These are phyloP conservation scores for Poeciliopsis turneri DNA, from an alignment of 2,797 vertebrate species.

Conservation along the genomic window DNA sequence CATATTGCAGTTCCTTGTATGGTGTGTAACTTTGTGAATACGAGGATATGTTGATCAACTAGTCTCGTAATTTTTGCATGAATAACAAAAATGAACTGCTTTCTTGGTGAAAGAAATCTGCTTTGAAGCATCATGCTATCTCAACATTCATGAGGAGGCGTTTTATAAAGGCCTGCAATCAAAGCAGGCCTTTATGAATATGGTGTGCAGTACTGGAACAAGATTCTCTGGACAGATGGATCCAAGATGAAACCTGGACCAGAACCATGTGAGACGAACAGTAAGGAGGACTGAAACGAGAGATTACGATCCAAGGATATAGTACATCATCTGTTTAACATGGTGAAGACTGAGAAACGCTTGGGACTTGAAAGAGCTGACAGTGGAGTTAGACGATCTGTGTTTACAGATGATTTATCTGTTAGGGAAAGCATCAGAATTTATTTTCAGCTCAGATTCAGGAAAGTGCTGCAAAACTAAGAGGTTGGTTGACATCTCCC, in stretches of 20 bases:
- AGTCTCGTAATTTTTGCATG: neutral
- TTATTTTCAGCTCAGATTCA: neutral
- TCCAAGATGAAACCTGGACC: conserved; percentile 15
- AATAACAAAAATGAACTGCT: neutral
- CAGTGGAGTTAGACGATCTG: neutral
- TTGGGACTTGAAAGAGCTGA: neutral
- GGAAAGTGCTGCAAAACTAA: neutral
- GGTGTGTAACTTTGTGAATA: neutral
- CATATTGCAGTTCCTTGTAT: neutral
- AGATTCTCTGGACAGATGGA: conserved; percentile 13
- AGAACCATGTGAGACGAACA: conserved; percentile 10
- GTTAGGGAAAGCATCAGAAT: neutral
- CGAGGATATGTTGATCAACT: neutral
- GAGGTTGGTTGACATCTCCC: neutral
- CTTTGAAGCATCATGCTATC: neutral
- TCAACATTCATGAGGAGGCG: conserved; percentile 8
- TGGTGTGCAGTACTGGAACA: conserved; percentile 5
- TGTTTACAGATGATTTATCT: neutral
- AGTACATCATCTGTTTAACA: conserved; percentile 1
- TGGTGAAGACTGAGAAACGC: neutral
- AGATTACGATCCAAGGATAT: neutral
- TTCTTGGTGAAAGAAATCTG: neutral
- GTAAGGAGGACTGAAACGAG: neutral
- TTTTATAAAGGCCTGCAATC: neutral
- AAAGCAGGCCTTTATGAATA: conserved; percentile 3